Conservation (phyloP, 2,888 invertebrate species). For the Cylloceria caligata region DNA sequence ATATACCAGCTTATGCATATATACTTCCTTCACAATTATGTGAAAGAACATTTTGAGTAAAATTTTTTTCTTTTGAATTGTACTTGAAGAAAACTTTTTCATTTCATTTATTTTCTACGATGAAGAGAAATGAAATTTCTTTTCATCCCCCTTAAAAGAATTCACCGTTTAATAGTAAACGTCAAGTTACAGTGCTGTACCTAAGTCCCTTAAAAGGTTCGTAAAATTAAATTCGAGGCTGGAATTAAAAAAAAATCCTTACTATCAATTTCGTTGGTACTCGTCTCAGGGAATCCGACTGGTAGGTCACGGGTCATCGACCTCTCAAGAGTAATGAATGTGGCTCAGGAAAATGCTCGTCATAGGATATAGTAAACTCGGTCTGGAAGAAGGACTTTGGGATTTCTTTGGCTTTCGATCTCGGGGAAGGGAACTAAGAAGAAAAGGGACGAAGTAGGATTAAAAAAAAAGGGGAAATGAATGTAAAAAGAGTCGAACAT, state of each 20-base stretch:
- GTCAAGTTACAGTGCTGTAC: background rate
- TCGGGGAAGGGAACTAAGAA: background rate
- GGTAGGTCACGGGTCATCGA: conserved; percentile 29
- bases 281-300: background rate
- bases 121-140: background rate
- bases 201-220: background rate
- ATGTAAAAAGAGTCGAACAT: conserved; percentile 25
- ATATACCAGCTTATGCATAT: no score
- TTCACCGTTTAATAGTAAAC: background rate
- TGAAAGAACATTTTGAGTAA: no score
- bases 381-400: conserved; percentile 25
- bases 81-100: no score
- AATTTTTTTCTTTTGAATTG: background rate
- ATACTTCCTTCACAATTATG: no score
- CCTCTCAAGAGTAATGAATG: conserved; percentile 34
- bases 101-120: no score
- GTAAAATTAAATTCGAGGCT: conserved; percentile 18
- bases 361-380: conserved; percentile 28
- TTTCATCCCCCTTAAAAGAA: background rate
- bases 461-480: conserved; percentile 20
- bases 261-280: conserved; percentile 16
- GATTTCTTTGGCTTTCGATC: conserved; percentile 44
- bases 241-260: conserved; percentile 25
- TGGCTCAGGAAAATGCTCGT: conserved; percentile 22
- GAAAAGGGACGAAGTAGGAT: conserved; percentile 3